These are phyloP conservation scores for Rhinogobius similis DNA, from an alignment of 2,113 vertebrate species.

Conservation along the genomic window DNA sequence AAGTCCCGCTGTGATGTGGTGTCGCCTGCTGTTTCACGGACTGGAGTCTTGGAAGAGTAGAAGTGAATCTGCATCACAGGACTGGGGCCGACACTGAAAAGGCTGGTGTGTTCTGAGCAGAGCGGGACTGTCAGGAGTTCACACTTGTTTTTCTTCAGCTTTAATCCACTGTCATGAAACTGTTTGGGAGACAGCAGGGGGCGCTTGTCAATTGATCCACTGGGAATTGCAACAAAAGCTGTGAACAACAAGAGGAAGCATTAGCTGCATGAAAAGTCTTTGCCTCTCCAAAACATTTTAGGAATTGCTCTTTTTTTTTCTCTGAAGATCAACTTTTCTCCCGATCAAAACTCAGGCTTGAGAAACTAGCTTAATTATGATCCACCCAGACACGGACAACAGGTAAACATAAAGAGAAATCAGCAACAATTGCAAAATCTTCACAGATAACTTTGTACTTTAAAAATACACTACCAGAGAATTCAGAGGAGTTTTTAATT, in stretches of 20 bases:
- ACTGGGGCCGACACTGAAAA: not conserved
- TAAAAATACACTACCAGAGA: not conserved
- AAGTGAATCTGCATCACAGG: too few relatives aligned
- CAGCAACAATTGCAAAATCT: too few relatives aligned
- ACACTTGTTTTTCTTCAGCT: constrained; percentile 49
- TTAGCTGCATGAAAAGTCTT: constrained; percentile 19
- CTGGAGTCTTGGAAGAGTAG: constrained; percentile 15
- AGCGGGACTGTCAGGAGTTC: constrained; percentile 53
- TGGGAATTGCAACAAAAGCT: constrained; percentile 41
- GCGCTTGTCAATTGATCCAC: constrained; percentile 38
- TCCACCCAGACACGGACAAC: too few relatives aligned
- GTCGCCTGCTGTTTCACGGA: constrained; percentile 52
- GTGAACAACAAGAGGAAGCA: constrained; percentile 26
- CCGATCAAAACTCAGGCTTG: too few relatives aligned
- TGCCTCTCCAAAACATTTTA: constrained; percentile 35
- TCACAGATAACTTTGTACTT: not conserved
- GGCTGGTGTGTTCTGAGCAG: constrained; percentile 32
- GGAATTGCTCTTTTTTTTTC: too few relatives aligned
- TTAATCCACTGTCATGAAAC: constrained; percentile 50
- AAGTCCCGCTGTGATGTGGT: constrained; percentile 30
- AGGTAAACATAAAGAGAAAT: too few relatives aligned
- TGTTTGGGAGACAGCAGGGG: constrained; percentile 16
- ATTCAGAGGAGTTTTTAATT: not conserved
- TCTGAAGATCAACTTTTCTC: too few relatives aligned
- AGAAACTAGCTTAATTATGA: too few relatives aligned